Percentiles rank a stretch among this genome's conserved stretches.
Evolutionary conservation across 2,888 invertebrate species (phyloP).

Genomic region (Achlya flavicornis): DNA sequence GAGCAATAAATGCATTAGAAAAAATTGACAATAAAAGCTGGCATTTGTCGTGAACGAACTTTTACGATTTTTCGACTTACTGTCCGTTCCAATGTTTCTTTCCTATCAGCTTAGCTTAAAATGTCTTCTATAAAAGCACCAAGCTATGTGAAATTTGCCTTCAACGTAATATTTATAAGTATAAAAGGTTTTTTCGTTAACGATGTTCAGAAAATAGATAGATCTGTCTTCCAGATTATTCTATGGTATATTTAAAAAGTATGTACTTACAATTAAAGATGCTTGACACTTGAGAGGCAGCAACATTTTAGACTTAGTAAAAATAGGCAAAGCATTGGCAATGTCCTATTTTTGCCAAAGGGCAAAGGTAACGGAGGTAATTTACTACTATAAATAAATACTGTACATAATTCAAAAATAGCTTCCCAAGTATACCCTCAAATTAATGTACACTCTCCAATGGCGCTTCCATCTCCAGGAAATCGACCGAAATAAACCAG

Average conservation of each 20-base stretch:
- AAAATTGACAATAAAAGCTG: slow-evolving; percentile 22
- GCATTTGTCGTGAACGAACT: slow-evolving; percentile 23
- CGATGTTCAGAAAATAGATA: background rate
- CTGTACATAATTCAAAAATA: no score
- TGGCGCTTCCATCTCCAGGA: background rate
- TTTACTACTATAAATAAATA: no score
- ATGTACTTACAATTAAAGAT: no score
- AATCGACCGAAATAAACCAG: background rate
- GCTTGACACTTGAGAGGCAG: no score
- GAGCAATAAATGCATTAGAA: slow-evolving; percentile 38
- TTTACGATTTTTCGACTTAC: slow-evolving; percentile 29
- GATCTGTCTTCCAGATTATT: no score
- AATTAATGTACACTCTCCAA: background rate
- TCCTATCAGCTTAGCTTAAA: slow-evolving; percentile 26
- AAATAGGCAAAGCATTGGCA: no score
- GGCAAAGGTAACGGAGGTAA: no score
- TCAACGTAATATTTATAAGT: background rate
- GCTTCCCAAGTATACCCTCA: no score
- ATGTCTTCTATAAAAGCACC: slow-evolving; percentile 19
- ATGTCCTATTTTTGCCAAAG: no score
- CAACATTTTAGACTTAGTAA: no score
- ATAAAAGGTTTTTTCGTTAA: background rate
- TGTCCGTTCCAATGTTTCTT: slow-evolving; percentile 34
- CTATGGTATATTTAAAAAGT: no score
- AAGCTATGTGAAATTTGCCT: slow-evolving; percentile 19